Evolutionary conservation across 2,888 invertebrate genomes (phyloP).

Genomic region (Acleris holmiana): DNA sequence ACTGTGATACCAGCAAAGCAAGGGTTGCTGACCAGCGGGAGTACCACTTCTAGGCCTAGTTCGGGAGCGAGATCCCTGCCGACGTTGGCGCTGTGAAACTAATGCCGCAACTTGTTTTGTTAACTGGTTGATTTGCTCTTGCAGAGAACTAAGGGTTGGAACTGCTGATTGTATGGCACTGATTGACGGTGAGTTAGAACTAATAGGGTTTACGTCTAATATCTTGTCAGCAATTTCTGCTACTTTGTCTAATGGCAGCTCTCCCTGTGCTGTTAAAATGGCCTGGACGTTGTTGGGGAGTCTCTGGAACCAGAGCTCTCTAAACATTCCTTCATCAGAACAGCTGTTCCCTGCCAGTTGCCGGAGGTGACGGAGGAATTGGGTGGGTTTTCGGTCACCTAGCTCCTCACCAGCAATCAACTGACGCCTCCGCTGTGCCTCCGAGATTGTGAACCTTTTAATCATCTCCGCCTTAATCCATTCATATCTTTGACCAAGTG

Average conservation of each 20-base stretch:
- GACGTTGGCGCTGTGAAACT: not conserved
- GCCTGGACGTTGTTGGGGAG: constrained; percentile 21
- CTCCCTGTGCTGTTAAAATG: constrained; percentile 2
- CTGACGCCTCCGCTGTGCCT: no score
- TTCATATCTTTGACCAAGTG: no score
- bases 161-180: not conserved
- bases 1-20: not conserved
- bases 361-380: constrained; percentile 30
- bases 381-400: constrained; percentile 28
- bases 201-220: constrained; percentile 1
- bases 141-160: not conserved
- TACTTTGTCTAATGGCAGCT: constrained; percentile 7
- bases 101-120: constrained; percentile 5
- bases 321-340: constrained; percentile 10
- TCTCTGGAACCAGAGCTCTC: constrained; percentile 19
- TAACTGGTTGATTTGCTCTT: not conserved
- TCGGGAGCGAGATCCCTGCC: not conserved
- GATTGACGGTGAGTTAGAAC: not conserved
- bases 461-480: no score
- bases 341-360: constrained; percentile 25
- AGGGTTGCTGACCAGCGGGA: not conserved
- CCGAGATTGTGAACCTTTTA: no score
- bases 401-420: no score
- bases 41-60: not conserved
- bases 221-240: constrained; percentile 30